These are phyloP conservation scores for Amphiprion ocellaris DNA, from an alignment of 2,113 vertebrate species.

Conservation along the genomic window DNA sequence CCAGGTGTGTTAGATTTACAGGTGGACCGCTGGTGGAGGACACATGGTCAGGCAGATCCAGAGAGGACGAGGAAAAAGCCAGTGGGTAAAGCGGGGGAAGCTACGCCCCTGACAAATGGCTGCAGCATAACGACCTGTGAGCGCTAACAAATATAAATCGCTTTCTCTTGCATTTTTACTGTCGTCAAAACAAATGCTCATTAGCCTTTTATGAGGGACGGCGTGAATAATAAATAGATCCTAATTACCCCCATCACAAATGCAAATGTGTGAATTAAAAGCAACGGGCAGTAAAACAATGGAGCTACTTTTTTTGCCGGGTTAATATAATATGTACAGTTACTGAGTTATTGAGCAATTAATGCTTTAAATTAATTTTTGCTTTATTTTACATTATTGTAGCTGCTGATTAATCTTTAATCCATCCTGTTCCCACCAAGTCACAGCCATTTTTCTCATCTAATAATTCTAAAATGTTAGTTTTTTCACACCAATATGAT, in stretches of 20 bases:
- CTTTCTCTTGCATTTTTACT: slow-evolving; percentile 82
- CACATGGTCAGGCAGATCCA: slow-evolving; percentile 25
- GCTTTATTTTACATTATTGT: slow-evolving; percentile 45
- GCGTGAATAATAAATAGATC: slow-evolving; percentile 83
- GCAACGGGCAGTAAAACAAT: slow-evolving; percentile 67
- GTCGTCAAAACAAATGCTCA: slow-evolving; percentile 86
- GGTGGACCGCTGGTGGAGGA: slow-evolving; percentile 47
- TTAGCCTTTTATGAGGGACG: slow-evolving; percentile 83
- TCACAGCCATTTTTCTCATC: not conserved
- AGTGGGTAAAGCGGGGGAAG: slow-evolving; percentile 40
- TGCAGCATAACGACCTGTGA: slow-evolving; percentile 79
- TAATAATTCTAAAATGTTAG: slow-evolving; percentile 12
- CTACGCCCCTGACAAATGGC: slow-evolving; percentile 76
- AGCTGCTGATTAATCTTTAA: slow-evolving; percentile 28
- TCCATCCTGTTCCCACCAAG: not conserved
- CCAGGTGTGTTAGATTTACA: slow-evolving; percentile 33
- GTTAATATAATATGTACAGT: slow-evolving; percentile 39
- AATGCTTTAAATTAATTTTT: slow-evolving; percentile 54
- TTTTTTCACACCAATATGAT: not conserved
- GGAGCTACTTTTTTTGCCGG: slow-evolving; percentile 20
- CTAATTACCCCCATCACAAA: slow-evolving; percentile 82
- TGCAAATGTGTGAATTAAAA: slow-evolving; percentile 79
- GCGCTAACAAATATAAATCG: slow-evolving; percentile 84
- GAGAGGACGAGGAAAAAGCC: slow-evolving; percentile 36
- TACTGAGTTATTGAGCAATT: slow-evolving; percentile 65